Conservation (phyloP, 2,888 invertebrate genomes). For the Chrysodeixis includens region DNA sequence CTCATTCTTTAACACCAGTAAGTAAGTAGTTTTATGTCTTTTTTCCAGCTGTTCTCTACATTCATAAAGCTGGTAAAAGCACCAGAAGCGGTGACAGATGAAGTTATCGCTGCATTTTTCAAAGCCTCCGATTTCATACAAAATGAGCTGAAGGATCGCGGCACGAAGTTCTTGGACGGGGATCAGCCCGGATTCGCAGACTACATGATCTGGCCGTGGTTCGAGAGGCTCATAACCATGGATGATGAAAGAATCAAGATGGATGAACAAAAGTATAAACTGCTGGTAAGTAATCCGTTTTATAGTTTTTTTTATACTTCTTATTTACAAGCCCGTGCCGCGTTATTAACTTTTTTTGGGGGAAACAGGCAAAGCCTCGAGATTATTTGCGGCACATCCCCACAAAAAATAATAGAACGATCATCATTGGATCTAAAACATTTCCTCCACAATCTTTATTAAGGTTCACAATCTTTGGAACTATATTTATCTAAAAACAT, state of each 20-base stretch:
- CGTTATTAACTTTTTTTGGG: too few relatives aligned
- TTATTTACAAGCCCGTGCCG: too few relatives aligned
- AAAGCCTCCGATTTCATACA: conserved; percentile 90
- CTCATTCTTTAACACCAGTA: too few relatives aligned
- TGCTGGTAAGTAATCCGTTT: conserved; percentile 75
- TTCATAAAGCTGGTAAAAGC: conserved; percentile 65
- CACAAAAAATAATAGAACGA: too few relatives aligned
- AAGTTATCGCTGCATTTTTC: conserved; percentile 63
- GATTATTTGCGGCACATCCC: too few relatives aligned
- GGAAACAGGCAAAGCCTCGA: too few relatives aligned
- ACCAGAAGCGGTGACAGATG: conserved; percentile 71
- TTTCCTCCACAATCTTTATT: too few relatives aligned
- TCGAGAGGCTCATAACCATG: conserved; percentile 90
- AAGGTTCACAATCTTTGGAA: too few relatives aligned
- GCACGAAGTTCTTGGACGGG: conserved; percentile 90
- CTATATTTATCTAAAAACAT: too few relatives aligned
- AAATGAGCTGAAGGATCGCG: conserved; percentile 89
- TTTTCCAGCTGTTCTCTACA: conserved; percentile 69
- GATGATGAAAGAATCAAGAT: conserved; percentile 86
- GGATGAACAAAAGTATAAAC: conserved; percentile 87
- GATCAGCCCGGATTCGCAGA: conserved; percentile 93
- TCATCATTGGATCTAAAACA: too few relatives aligned
- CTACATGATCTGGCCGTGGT: conserved; percentile 97
- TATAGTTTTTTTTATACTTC: too few relatives aligned
- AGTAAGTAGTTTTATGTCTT: too few relatives aligned